phyloP scores from a whole-genome alignment of 1,140 invertebrate genomes.

The Magallana angulata region DNA sequence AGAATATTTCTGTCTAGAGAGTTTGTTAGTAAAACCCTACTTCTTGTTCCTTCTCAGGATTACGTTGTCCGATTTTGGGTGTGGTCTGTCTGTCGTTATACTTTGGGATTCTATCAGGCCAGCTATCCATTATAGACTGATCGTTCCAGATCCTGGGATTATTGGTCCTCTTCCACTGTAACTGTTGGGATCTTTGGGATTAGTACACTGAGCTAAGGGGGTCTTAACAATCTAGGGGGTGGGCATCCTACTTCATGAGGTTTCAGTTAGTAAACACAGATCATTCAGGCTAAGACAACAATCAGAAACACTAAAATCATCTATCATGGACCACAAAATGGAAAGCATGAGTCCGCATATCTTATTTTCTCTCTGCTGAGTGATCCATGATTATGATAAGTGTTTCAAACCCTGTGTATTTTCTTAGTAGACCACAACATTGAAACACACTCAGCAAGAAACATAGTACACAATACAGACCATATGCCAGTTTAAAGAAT shows the following conservation, averaged over 20 bases:
- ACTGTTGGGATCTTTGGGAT: constrained; percentile 11
- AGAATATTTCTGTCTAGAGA: too few relatives aligned
- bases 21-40: constrained; percentile 13
- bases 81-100: constrained; percentile 17
- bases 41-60: not conserved
- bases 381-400: not conserved
- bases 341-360: not conserved
- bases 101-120: constrained; percentile 56
- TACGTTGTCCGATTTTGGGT: not conserved
- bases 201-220: constrained; percentile 3
- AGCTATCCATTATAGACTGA: constrained; percentile 67
- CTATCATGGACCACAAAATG: not conserved
- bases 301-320: not conserved
- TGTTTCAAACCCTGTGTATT: not conserved
- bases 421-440: not conserved
- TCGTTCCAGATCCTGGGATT: constrained; percentile 65
- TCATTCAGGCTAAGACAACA: constrained; percentile 1
- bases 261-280: constrained; percentile 21
- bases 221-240: not conserved
- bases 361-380: not conserved
- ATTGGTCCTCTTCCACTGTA: constrained; percentile 57
- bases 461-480: too few relatives aligned
- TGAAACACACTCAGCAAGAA: not conserved
- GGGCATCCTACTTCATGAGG: not conserved
- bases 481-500: too few relatives aligned